phyloP scores from a whole-genome alignment of 2,888 invertebrate genomes.

The Temnothorax ravouxi region DNA sequence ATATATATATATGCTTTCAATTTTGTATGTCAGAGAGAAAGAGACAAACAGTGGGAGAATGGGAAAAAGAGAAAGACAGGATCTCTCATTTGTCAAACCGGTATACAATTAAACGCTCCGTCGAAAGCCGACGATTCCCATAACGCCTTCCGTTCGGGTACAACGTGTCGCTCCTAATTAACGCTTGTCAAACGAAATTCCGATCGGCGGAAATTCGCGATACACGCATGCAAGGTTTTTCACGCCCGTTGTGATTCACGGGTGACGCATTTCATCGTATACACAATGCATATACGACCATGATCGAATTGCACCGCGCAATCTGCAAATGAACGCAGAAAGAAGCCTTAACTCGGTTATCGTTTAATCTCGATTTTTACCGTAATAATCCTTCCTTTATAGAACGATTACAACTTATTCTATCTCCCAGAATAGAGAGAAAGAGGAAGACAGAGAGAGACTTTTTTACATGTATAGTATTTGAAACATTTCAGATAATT shows the following conservation, averaged over 20 bases:
- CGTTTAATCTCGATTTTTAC: neutral
- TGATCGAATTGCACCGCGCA: neutral
- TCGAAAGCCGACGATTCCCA: conserved; percentile 8
- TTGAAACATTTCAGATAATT: neutral
- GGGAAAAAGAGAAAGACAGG: neutral
- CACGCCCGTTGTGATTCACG: conserved; percentile 6
- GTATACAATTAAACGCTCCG: conserved; percentile 26
- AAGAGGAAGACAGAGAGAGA: neutral
- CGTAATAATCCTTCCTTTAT: neutral
- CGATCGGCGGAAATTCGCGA: conserved; percentile 31
- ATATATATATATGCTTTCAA: neutral
- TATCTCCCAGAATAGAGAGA: neutral
- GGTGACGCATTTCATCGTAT: conserved; percentile 1
- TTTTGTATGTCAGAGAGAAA: neutral
- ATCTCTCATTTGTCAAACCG: conserved; percentile 28
- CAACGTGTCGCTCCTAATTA: conserved; percentile 39
- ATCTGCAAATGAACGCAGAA: neutral
- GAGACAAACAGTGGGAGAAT: neutral
- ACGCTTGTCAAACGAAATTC: conserved; percentile 29
- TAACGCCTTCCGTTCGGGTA: conserved; percentile 9
- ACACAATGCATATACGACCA: neutral
- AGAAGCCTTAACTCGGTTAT: neutral
- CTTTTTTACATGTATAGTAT: neutral
- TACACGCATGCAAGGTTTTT: conserved; percentile 27
- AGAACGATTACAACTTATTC: neutral